phyloP scores from a whole-genome alignment of 2,888 invertebrate genomes.

The Himalopsyche anomala region DNA sequence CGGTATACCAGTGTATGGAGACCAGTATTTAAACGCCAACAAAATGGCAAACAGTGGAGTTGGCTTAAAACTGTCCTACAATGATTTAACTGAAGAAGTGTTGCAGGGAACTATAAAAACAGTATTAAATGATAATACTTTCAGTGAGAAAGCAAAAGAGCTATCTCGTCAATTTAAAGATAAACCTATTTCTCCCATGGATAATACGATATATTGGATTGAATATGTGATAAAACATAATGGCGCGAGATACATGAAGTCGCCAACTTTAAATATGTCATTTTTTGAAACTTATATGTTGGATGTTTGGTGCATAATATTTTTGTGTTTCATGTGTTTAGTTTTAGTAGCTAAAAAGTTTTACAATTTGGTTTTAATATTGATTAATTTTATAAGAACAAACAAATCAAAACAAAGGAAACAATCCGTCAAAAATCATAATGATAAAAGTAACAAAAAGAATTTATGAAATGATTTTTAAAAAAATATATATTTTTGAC shows the following conservation, averaged over 20 bases:
- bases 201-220: conserved; percentile 66
- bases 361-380: neutral
- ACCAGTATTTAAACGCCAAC: conserved; percentile 72
- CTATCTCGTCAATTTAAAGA: conserved; percentile 65
- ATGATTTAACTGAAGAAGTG: conserved; percentile 68
- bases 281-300: conserved; percentile 71
- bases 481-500: too few relatives aligned
- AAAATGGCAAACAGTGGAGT: conserved; percentile 70
- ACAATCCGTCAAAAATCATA: neutral
- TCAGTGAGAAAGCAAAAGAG: conserved; percentile 62
- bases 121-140: conserved; percentile 69
- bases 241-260: conserved; percentile 66
- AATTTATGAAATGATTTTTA: neutral
- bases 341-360: neutral
- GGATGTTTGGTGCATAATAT: conserved; percentile 71
- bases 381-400: neutral
- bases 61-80: conserved; percentile 70
- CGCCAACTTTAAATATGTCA: conserved; percentile 69
- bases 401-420: neutral
- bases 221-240: conserved; percentile 66
- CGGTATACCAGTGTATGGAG: conserved; percentile 72
- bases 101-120: conserved; percentile 69
- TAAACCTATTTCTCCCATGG: conserved; percentile 65
- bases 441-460: neutral
- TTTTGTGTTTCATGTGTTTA: neutral